Conservation (phyloP, 1,140 invertebrate genomes). For the Tenebrio molitor region DNA sequence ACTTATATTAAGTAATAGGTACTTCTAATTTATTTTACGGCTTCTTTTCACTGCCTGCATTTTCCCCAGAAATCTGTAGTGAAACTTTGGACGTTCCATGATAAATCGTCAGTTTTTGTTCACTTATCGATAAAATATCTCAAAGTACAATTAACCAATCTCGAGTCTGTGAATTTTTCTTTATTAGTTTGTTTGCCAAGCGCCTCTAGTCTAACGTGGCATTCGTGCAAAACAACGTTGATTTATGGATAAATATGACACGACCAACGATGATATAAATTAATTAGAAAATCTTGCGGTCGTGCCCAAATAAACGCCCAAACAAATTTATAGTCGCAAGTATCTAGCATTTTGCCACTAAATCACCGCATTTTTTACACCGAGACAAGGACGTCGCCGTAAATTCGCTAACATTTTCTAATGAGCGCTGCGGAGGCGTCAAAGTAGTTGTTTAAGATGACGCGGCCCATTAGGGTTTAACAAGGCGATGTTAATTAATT, state of each 20-base stretch:
- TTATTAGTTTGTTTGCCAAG: neutral
- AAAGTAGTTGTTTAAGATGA: conserved; percentile 29
- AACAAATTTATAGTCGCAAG: neutral
- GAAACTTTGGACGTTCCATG: neutral
- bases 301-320: neutral
- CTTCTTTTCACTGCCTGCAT: too few species aligned
- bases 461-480: conserved; percentile 28
- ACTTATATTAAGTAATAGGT: too few species aligned
- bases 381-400: neutral
- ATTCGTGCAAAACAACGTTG: neutral
- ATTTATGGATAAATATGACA: conserved; percentile 4
- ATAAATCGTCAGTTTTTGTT: conserved; percentile 4
- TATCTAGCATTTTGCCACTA: neutral
- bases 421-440: conserved; percentile 4
- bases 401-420: conserved; percentile 2
- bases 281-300: neutral
- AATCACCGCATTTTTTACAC: neutral
- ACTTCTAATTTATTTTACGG: too few species aligned
- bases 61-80: neutral
- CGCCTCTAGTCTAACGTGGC: neutral
- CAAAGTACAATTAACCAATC: neutral
- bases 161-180: neutral
- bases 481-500: conserved; percentile 40
- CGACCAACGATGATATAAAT: neutral
- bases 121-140: neutral